Evolutionary conservation across 2,888 invertebrate genomes (phyloP).

Genomic region (Zele albiditarsus): DNA sequence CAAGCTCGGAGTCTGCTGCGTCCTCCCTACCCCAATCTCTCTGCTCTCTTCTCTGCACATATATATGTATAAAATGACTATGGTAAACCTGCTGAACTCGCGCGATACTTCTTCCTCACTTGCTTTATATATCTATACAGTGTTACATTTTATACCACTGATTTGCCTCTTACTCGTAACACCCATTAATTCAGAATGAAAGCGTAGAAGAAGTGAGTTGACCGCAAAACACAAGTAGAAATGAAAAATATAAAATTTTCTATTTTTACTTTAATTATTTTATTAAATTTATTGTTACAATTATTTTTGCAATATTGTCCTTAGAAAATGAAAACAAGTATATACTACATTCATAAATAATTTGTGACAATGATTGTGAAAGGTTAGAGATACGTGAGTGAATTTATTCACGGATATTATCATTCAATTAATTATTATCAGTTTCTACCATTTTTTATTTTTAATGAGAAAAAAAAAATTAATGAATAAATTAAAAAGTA

Average conservation of each 20-base stretch:
- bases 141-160: conserved; percentile 18
- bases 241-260: conserved; percentile 13
- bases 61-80: conserved; percentile 26
- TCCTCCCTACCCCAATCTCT: not conserved
- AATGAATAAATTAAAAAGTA: no score
- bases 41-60: conserved; percentile 18
- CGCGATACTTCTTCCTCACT: conserved; percentile 41
- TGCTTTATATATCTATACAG: conserved; percentile 36
- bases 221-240: conserved; percentile 4
- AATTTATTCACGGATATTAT: no score
- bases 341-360: no score
- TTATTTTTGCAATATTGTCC: not conserved
- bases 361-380: no score
- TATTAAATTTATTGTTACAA: not conserved
- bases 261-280: conserved; percentile 2
- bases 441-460: no score
- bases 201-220: not conserved
- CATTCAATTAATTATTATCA: no score
- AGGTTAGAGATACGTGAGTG: no score
- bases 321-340: no score
- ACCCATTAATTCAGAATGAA: conserved; percentile 21
- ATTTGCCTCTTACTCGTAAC: conserved; percentile 34
- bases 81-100: conserved; percentile 52
- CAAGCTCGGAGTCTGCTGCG: conserved; percentile 34
- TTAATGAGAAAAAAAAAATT: no score